Conservation (phyloP, 1,140 invertebrate species). For the Dendroctonus valens region DNA sequence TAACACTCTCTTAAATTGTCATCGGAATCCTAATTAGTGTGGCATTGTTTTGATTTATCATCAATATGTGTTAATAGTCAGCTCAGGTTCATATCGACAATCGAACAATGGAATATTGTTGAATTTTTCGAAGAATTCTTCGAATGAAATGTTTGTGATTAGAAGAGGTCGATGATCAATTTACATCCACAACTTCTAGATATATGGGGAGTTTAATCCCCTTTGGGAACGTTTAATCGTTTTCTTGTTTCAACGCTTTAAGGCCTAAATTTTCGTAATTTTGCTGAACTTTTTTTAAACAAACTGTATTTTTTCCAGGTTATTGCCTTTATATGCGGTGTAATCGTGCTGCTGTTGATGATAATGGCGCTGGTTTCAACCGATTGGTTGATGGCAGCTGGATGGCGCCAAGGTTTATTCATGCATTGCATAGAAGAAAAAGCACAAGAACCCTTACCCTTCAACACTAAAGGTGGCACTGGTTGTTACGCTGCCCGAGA, state of each 20-base stretch:
- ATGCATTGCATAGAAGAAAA: slow-evolving; percentile 84
- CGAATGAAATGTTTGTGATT: too few species aligned
- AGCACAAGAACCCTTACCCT: slow-evolving; percentile 78
- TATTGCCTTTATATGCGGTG: slow-evolving; percentile 92
- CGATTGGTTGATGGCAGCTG: slow-evolving; percentile 90
- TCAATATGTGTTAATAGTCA: too few species aligned
- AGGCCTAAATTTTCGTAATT: neutral
- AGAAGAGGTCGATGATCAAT: too few species aligned
- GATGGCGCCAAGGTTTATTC: slow-evolving; percentile 91
- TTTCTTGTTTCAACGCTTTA: neutral
- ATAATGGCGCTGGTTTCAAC: slow-evolving; percentile 87
- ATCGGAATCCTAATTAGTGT: too few species aligned
- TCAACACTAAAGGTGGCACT: slow-evolving; percentile 74
- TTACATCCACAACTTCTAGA: neutral
- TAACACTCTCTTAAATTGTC: too few species aligned
- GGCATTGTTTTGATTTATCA: too few species aligned
- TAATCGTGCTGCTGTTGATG: slow-evolving; percentile 88
- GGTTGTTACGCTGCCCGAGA: slow-evolving; percentile 81
- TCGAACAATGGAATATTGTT: too few species aligned
- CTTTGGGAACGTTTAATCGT: neutral
- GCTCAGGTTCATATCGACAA: too few species aligned
- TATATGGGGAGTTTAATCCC: neutral
- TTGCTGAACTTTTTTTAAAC: neutral
- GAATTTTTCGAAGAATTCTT: too few species aligned
- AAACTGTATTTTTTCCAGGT: slow-evolving; percentile 62